Conservation (phyloP, 2,113 vertebrate genomes). For the Ictalurus punctatus region DNA sequence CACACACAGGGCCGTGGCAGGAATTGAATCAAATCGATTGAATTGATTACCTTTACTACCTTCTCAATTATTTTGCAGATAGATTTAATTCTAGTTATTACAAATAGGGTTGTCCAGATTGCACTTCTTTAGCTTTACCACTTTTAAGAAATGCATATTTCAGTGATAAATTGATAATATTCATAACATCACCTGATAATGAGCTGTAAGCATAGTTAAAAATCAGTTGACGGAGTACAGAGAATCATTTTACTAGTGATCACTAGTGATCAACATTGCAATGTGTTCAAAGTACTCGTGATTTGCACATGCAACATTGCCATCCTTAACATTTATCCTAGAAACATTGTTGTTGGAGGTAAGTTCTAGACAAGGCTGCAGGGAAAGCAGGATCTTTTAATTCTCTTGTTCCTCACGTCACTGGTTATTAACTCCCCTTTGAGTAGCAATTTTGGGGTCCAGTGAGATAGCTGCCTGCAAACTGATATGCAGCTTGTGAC, state of each 20-base stretch:
- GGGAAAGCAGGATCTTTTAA: background rate
- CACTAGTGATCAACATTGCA: background rate
- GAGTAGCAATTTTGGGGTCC: background rate
- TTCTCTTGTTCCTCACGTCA: background rate
- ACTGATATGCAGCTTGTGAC: constrained; percentile 15
- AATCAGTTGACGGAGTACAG: background rate
- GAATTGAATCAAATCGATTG: too few relatives aligned
- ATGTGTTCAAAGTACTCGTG: background rate
- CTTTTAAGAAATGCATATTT: too few relatives aligned
- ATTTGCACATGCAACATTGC: background rate
- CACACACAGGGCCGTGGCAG: too few relatives aligned
- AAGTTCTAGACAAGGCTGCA: background rate
- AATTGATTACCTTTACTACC: background rate
- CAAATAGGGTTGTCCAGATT: too few relatives aligned
- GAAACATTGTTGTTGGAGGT: background rate
- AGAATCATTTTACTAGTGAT: background rate
- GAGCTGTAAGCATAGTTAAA: too few relatives aligned
- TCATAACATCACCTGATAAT: too few relatives aligned
- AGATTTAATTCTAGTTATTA: background rate
- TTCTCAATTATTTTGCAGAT: background rate
- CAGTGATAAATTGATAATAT: too few relatives aligned
- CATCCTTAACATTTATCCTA: background rate
- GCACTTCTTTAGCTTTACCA: background rate
- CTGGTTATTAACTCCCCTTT: constrained; percentile 6
- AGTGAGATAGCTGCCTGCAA: background rate